These are phyloP conservation scores for Lateolabrax maculatus DNA, from an alignment of 2,797 vertebrate genomes.

Conservation along the genomic window DNA sequence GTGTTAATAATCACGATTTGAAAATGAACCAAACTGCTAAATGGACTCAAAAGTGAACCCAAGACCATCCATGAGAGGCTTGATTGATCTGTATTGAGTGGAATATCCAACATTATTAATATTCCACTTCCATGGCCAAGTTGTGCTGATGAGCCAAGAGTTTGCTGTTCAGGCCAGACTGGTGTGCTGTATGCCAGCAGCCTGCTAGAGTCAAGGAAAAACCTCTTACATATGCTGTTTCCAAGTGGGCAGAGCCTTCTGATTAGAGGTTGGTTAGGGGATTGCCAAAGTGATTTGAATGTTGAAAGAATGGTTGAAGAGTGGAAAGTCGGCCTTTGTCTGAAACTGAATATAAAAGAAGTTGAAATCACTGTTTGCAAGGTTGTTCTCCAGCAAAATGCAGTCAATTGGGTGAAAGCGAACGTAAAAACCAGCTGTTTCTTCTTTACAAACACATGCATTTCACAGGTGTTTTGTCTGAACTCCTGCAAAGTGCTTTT, in stretches of 20 bases:
- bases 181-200: constrained; percentile 55
- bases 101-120: constrained; percentile 52
- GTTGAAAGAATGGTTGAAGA: constrained; percentile 41
- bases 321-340: constrained; percentile 27
- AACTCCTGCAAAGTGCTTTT: neutral
- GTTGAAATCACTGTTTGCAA: neutral
- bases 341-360: constrained; percentile 42
- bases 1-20: constrained; percentile 2
- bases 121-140: constrained; percentile 44
- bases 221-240: constrained; percentile 49
- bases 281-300: constrained; percentile 61
- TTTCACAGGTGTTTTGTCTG: constrained; percentile 4
- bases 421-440: constrained; percentile 5
- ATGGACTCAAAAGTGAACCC: constrained; percentile 25
- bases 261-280: constrained; percentile 51
- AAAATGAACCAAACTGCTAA: constrained; percentile 24
- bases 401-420: neutral
- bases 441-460: constrained; percentile 1
- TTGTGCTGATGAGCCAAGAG: constrained; percentile 56
- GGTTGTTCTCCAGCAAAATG: neutral
- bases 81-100: constrained; percentile 38
- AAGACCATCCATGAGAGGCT: constrained; percentile 21
- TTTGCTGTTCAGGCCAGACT: constrained; percentile 55
- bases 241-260: constrained; percentile 67
- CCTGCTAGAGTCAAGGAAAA: constrained; percentile 52